Evolutionary conservation across 2,113 vertebrate genomes (phyloP).

Genomic region (Amazona guildingii): DNA sequence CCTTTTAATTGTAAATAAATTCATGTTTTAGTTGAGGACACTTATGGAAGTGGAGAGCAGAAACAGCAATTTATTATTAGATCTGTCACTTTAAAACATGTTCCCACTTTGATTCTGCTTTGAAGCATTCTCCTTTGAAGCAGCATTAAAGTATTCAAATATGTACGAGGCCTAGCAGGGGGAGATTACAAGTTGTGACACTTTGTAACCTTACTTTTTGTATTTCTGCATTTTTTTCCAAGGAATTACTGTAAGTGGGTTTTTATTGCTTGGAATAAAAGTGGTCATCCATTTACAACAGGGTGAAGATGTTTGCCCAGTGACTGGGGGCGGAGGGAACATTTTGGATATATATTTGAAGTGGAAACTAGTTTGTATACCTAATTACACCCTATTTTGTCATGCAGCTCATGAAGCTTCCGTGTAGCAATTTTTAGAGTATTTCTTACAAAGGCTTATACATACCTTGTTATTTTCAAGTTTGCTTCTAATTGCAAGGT

Average conservation of each 20-base stretch:
- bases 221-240: background rate
- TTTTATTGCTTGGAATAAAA: slow-evolving; percentile 41
- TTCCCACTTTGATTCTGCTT: slow-evolving; percentile 27
- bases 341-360: background rate
- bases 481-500: background rate
- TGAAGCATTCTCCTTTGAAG: slow-evolving; percentile 56
- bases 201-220: background rate
- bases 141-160: slow-evolving; percentile 54
- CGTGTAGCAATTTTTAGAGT: background rate
- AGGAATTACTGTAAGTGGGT: background rate
- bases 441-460: background rate
- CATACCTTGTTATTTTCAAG: background rate
- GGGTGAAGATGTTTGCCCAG: background rate
- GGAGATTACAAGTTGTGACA: slow-evolving; percentile 61
- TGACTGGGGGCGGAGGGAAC: background rate
- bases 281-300: slow-evolving; percentile 6
- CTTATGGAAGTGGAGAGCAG: slow-evolving; percentile 48
- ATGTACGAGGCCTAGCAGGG: slow-evolving; percentile 30
- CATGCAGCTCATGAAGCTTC: background rate
- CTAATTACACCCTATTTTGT: background rate
- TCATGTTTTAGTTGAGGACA: slow-evolving; percentile 26
- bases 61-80: slow-evolving; percentile 57
- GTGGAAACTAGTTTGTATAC: background rate
- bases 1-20: slow-evolving; percentile 49
- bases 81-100: slow-evolving; percentile 56